A percentile compares a stretch with the other conserved stretches of the same genome.
phyloP scores from a whole-genome alignment of 23 tunicate genomes.

The Diplosoma virens region DNA sequence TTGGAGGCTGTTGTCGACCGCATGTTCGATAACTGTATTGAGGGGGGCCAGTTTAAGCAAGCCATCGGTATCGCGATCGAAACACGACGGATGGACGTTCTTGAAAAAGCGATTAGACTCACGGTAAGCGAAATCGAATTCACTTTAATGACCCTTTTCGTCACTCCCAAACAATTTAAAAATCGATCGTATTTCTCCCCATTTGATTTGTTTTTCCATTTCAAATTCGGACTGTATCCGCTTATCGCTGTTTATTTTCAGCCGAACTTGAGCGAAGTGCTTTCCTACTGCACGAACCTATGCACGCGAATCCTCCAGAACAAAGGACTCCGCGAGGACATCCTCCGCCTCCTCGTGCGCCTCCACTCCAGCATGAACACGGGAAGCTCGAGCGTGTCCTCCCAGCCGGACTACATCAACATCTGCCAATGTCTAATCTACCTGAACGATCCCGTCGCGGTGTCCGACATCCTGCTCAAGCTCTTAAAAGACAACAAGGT shows the following conservation, averaged over 20 bases:
- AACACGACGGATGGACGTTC: slow-evolving; percentile 84
- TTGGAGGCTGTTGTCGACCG: slow-evolving; percentile 92
- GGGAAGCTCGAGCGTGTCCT: neutral
- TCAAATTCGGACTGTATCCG: too few relatives aligned
- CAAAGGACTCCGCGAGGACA: slow-evolving; percentile 83
- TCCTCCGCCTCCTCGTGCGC: slow-evolving; percentile 78
- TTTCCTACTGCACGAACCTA: slow-evolving; percentile 84
- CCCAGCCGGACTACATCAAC: slow-evolving; percentile 93
- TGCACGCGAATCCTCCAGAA: slow-evolving; percentile 79
- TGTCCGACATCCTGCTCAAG: slow-evolving; percentile 76
- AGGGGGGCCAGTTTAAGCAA: slow-evolving; percentile 74
- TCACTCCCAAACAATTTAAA: too few relatives aligned
- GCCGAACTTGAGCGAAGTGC: slow-evolving; percentile 78
- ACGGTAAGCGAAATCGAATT: slow-evolving; percentile 33
- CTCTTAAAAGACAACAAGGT: slow-evolving; percentile 58
- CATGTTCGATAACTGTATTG: slow-evolving; percentile 90
- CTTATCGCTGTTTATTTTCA: too few relatives aligned
- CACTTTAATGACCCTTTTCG: neutral
- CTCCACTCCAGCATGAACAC: slow-evolving; percentile 71
- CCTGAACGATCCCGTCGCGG: slow-evolving; percentile 77
- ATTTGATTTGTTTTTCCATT: too few relatives aligned
- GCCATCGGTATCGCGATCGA: slow-evolving; percentile 97
- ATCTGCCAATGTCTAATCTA: slow-evolving; percentile 95
- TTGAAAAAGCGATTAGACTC: slow-evolving; percentile 75
- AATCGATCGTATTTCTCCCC: too few relatives aligned